These are phyloP conservation scores for Empidonax alnorum DNA, from an alignment of 2,113 vertebrate species.

Conservation along the genomic window DNA sequence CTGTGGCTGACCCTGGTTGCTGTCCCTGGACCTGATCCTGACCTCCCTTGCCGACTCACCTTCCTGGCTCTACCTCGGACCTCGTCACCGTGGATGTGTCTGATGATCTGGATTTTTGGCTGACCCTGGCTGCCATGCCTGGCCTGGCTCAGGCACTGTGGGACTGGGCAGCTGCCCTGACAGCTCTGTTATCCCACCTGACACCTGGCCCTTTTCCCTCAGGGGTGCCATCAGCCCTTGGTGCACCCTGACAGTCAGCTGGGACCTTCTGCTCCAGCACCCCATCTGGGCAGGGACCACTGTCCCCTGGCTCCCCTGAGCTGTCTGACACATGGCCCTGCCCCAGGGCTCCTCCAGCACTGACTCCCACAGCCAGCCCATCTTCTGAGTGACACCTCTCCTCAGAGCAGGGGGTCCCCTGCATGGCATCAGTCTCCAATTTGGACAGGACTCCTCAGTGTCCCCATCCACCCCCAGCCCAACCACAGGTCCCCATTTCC, in stretches of 20 bases:
- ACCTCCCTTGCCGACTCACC: background rate
- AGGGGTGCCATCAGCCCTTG: accelerated
- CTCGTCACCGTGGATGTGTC: background rate
- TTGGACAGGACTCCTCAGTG: background rate
- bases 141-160: background rate
- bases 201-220: background rate
- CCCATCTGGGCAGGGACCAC: accelerated
- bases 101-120: background rate
- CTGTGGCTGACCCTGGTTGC: constrained; percentile 13
- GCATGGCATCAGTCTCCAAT: too few relatives aligned
- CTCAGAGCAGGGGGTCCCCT: background rate
- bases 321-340: background rate
- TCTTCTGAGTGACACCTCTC: background rate
- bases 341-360: background rate
- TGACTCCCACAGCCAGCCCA: background rate
- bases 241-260: background rate
- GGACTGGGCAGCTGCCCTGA: background rate
- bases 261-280: background rate
- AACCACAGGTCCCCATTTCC: background rate
- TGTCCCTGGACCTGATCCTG: background rate
- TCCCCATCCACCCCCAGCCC: background rate
- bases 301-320: background rate
- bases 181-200: background rate
- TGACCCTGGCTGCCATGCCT: background rate
- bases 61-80: background rate